phyloP scores from a whole-genome alignment of 1,140 invertebrate species.

The Heliconius eleuchia region DNA sequence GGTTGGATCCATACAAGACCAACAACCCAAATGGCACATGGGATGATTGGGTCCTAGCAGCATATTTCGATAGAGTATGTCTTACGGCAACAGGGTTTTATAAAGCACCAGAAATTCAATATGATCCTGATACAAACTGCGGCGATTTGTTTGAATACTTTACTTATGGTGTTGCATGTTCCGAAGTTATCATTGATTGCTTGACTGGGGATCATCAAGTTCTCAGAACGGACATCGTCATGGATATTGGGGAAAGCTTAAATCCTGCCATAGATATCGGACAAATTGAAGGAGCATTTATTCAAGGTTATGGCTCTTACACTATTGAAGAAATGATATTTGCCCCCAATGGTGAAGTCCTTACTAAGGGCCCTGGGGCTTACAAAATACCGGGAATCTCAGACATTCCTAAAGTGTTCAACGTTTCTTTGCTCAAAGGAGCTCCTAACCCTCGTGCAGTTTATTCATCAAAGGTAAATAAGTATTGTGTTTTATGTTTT shows the following conservation, averaged over 20 bases:
- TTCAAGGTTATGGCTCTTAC: conserved; percentile 85
- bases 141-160: conserved; percentile 81
- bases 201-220: conserved; percentile 84
- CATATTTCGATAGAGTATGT: conserved; percentile 83
- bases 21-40: conserved; percentile 82
- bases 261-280: conserved; percentile 88
- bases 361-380: conserved; percentile 84
- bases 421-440: conserved; percentile 84
- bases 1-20: conserved; percentile 82
- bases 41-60: conserved; percentile 84
- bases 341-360: conserved; percentile 81
- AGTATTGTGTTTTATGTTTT: background rate
- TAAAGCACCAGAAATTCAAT: conserved; percentile 75
- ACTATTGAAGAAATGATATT: conserved; percentile 85
- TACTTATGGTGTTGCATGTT: conserved; percentile 81
- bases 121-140: conserved; percentile 71
- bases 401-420: conserved; percentile 83
- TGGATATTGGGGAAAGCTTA: conserved; percentile 86
- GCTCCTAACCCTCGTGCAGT: conserved; percentile 84
- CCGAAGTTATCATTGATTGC: conserved; percentile 83
- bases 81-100: conserved; percentile 85
- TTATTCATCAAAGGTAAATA: conserved; percentile 85
- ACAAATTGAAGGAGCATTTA: conserved; percentile 87
- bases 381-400: conserved; percentile 85
- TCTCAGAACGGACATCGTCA: conserved; percentile 85